Base-by-base conservation (phyloP, 2,888 invertebrate species). In the Drosophila gaucha region DNA sequence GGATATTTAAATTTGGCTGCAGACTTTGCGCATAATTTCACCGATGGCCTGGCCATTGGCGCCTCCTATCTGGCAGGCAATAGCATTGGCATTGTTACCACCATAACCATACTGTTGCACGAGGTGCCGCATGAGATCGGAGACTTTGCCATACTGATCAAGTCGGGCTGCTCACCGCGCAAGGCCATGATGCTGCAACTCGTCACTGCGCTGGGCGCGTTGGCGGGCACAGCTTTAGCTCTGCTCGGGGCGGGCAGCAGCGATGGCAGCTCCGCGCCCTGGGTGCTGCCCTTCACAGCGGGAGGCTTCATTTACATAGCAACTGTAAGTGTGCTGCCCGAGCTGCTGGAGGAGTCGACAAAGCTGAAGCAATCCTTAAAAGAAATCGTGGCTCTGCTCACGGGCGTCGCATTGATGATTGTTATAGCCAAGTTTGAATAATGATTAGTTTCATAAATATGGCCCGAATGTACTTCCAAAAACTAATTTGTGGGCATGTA, bases 291-390 rank as follows among this genome's bases (percentile, higher is more conserved):
- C 12, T 99, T 99, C 86, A 99, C 99, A 22, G 99, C 99, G 39
- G 99, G 98, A 72, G 98, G 99, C n/a, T 99, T 99, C 91, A 99
- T 99, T 91, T 99, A 99, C 91, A 99, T 99, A 86, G 99, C 99
- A 18, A 97, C 99, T 16, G 99, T 99, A 0, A 99, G 99, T 70
- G 98, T 99, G 20, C 97, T 99, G 89, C 99, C 99, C 8, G 99
- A 99, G 92, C 93, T 99, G 44, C 93, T 99, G 74, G 96, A 97
- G 90, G 97, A 98, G 88, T 94, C 95, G n/a, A 95, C 94, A 4
- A 96, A 96, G 89, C 93, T 98, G 55, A 94, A 95, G 89, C 98
- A 99, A 90, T 97, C 97, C 38, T 92, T 98, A 8, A 96, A 96
- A 91, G 99, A 99, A 93, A 96, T 99, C 67, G 86, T 95, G 44